These are phyloP conservation scores for Neomonachus schauinslandi DNA, from an alignment of 2,113 vertebrate genomes.

Conservation along the genomic window DNA sequence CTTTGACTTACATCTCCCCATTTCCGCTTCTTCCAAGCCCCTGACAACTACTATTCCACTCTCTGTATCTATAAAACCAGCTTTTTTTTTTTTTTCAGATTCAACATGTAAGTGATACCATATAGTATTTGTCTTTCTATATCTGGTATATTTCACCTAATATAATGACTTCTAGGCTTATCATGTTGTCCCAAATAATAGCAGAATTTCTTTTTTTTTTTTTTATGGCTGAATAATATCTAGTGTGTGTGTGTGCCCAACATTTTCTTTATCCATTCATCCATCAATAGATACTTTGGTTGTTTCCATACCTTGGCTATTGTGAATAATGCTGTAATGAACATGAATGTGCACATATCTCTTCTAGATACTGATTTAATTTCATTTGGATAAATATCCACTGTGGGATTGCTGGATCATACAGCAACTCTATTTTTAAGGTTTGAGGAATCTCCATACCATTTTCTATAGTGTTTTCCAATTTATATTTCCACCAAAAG, in stretches of 20 bases:
- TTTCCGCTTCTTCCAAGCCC: background rate
- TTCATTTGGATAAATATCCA: background rate
- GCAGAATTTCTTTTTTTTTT: background rate
- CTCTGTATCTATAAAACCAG: background rate
- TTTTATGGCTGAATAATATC: background rate
- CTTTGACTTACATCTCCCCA: background rate
- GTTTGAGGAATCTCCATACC: background rate
- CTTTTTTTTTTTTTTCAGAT: background rate
- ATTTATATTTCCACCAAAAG: background rate
- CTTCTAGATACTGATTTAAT: background rate
- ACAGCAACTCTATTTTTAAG: background rate
- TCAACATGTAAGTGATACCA: too few species aligned
- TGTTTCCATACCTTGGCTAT: background rate
- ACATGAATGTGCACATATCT: background rate
- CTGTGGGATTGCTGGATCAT: background rate
- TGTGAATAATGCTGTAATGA: background rate
- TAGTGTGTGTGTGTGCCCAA: background rate
- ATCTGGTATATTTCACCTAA: background rate
- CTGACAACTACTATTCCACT: background rate
- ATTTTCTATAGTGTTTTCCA: background rate
- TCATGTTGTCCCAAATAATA: background rate
- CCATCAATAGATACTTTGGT: background rate
- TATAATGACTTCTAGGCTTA: background rate
- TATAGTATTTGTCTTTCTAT: background rate
- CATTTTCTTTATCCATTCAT: background rate